phyloP scores from a whole-genome alignment of 2,113 vertebrate species.

The Salminus brasiliensis region DNA sequence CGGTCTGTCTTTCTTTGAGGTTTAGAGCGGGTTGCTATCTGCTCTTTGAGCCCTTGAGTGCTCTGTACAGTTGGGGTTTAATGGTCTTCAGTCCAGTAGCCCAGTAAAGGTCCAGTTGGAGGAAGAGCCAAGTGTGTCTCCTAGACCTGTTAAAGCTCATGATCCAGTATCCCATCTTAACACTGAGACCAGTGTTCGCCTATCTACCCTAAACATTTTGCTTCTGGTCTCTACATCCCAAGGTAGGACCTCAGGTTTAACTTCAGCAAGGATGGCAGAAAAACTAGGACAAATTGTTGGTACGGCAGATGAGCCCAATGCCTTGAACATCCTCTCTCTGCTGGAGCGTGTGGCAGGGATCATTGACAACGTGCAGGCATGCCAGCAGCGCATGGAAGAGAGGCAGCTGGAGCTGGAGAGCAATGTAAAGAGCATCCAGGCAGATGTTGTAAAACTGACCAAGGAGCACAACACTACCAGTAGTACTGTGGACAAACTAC shows the following conservation, averaged over 20 bases:
- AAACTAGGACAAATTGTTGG: constrained; percentile 72
- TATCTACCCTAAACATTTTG: constrained; percentile 3
- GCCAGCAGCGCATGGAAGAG: constrained; percentile 94
- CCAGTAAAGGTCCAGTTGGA: constrained; percentile 62
- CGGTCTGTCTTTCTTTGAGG: constrained; percentile 41
- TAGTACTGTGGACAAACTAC: constrained; percentile 82
- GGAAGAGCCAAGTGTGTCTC: constrained; percentile 12
- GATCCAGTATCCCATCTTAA: constrained; percentile 52
- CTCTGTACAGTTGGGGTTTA: constrained; percentile 71
- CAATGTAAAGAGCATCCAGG: constrained; percentile 88
- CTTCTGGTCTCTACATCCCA: neutral
- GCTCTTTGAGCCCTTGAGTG: constrained; percentile 41
- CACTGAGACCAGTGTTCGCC: constrained; percentile 10
- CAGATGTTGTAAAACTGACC: constrained; percentile 87
- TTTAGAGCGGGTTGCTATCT: constrained; percentile 60
- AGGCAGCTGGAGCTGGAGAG: constrained; percentile 89
- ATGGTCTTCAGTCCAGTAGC: constrained; percentile 68
- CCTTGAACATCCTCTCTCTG: constrained; percentile 86
- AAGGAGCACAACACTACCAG: constrained; percentile 84
- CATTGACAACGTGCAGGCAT: constrained; percentile 89
- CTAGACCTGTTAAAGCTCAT: constrained; percentile 31
- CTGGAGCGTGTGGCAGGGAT: constrained; percentile 93
- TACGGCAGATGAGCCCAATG: constrained; percentile 78
- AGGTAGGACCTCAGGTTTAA: constrained; percentile 22
- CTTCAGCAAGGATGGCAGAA: constrained; percentile 69